Base-by-base conservation (phyloP, 2,797 vertebrate species). In the Clarias pachynema region DNA sequence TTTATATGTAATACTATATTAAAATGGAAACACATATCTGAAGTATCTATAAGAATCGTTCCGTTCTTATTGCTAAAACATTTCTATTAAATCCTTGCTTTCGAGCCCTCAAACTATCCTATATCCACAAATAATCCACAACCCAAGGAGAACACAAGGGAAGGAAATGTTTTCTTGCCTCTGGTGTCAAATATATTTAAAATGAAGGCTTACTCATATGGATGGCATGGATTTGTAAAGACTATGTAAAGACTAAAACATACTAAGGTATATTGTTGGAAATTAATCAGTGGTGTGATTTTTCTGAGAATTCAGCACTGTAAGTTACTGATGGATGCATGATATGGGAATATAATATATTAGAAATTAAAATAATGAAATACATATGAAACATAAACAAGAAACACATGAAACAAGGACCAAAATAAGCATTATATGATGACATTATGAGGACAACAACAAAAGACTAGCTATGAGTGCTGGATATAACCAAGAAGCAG, bases 81-180 rank as follows among this genome's bases (percentile, higher is more conserved):
- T 56, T 74, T 74, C 49, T 57, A 16, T 75, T 57, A 75, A 75
- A 74, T 74, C n/a, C 53, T 53, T 74, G 44, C 72, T 44, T 53
- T 53, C 44, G 49, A 53, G 73, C 16, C 18, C 7, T 69, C 8
- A 40, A 75, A 75, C 16, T 20, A 57, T 75, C 18, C 4, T 75
- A 29, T n/a, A 26, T 53, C n/a, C 24, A 74, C 40, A 73, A 49
- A 49, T 29, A 56, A 75, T 56, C 49, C 72, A 56, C 49, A 31
- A 56, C 14, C 9, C 72, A 3, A 73, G 24, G 69, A 18, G 5
- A 73, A 26, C 24, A 49, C 40, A 44, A 20, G n/a, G 44, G 7
- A 74, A 18, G n/a, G 49, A 16, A 29, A 53, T 72, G 37, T 73
- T 49, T 26, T 14, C n/a, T 49, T 73, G 72, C n/a, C 10, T 74